Evolutionary conservation across 1,140 invertebrate genomes (phyloP).

Genomic region (Xylocopa sonorina): DNA sequence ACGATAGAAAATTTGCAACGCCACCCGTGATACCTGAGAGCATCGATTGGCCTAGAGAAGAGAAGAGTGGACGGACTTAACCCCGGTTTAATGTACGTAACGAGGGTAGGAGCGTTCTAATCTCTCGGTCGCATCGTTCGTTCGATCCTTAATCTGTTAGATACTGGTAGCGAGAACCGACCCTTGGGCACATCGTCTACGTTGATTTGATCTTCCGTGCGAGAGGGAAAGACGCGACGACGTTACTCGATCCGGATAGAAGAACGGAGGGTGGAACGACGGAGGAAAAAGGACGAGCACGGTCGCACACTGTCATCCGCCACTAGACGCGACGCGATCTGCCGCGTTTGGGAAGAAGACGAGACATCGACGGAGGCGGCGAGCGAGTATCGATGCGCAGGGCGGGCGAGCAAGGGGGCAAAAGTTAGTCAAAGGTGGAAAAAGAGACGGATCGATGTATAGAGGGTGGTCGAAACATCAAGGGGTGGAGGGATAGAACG

Average conservation of each 20-base stretch:
- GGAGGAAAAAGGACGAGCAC: slow-evolving; percentile 46
- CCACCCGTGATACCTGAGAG: not conserved
- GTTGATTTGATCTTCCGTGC: slow-evolving; percentile 57
- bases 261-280: not conserved
- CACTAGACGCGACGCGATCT: slow-evolving; percentile 64
- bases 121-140: slow-evolving; percentile 65
- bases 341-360: slow-evolving; percentile 20
- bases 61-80: not conserved
- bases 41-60: slow-evolving; percentile 27
- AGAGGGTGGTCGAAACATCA: slow-evolving; percentile 35
- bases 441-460: slow-evolving; percentile 49
- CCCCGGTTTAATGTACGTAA: slow-evolving; percentile 43
- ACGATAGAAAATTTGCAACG: not conserved
- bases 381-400: slow-evolving; percentile 17
- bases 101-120: slow-evolving; percentile 55
- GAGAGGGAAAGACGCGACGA: slow-evolving; percentile 46
- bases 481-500: slow-evolving; percentile 30
- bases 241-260: slow-evolving; percentile 16
- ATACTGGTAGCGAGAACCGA: slow-evolving; percentile 48
- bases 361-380: slow-evolving; percentile 10
- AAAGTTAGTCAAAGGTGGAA: slow-evolving; percentile 57
- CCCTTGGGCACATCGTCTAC: slow-evolving; percentile 67
- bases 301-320: slow-evolving; percentile 56
- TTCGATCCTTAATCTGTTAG: slow-evolving; percentile 62
- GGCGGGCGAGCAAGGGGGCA: slow-evolving; percentile 17